phyloP scores from a whole-genome alignment of 1,140 invertebrate species.

The Stenopsyche tienmushanensis region DNA sequence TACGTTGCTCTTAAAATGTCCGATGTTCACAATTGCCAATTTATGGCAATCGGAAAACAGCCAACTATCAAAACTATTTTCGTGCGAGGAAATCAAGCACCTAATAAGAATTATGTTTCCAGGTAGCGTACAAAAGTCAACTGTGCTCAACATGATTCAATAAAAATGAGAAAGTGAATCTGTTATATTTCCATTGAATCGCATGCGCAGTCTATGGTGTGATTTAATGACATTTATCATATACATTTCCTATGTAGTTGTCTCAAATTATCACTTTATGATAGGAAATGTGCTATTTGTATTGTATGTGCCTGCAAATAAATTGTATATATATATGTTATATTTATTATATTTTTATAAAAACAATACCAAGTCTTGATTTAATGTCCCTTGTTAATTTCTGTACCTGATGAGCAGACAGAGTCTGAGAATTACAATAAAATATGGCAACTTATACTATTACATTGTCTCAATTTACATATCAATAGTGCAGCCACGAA shows the following conservation, averaged over 20 bases:
- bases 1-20: slow-evolving; percentile 23
- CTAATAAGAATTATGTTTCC: slow-evolving; percentile 33
- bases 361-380: slow-evolving; percentile 8
- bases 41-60: slow-evolving; percentile 22
- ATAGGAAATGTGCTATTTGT: neutral
- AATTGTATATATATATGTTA: neutral
- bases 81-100: slow-evolving; percentile 30
- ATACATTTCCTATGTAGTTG: neutral
- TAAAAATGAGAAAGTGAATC: neutral
- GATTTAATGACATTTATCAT: neutral
- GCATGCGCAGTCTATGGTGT: neutral
- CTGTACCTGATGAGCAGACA: no score
- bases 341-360: neutral
- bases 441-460: no score
- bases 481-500: no score
- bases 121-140: slow-evolving; percentile 21
- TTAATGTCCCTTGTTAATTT: no score
- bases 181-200: neutral
- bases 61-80: slow-evolving; percentile 18
- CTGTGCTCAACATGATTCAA: slow-evolving; percentile 31
- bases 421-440: no score
- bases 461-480: no score
- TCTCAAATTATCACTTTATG: neutral
- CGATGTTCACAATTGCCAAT: slow-evolving; percentile 23
- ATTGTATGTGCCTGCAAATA: neutral